A percentile compares a stretch with the other conserved stretches of the same genome.
Conservation (phyloP, 2,113 vertebrate species). For the Stegostoma tigrinum region DNA sequence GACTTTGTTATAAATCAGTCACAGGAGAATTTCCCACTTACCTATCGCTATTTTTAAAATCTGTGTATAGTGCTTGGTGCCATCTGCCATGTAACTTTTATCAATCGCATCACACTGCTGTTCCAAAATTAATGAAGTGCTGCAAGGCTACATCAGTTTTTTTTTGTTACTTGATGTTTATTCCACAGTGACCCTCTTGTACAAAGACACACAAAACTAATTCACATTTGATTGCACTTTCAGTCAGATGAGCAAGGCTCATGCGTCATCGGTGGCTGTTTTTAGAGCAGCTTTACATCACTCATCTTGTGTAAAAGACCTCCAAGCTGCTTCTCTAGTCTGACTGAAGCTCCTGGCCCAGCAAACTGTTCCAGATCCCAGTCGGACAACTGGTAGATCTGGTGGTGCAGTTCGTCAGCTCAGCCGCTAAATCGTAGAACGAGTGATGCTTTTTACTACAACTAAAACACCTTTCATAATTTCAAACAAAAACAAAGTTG, state of each 20-base stretch:
- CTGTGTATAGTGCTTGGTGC: not conserved
- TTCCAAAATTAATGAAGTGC: slow-evolving; percentile 10
- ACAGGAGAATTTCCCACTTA: not conserved
- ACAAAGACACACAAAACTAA: not conserved
- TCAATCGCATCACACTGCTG: not conserved
- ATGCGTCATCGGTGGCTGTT: not conserved
- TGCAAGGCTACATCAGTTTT: not conserved
- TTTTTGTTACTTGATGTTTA: slow-evolving; percentile 4
- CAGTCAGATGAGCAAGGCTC: not conserved
- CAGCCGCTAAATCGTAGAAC: not conserved
- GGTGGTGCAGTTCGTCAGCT: not conserved
- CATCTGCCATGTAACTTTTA: not conserved
- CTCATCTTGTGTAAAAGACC: not conserved
- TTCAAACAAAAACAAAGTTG: not conserved
- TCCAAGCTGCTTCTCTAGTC: not conserved
- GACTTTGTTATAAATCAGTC: not conserved
- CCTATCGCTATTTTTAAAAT: not conserved
- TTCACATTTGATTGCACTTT: not conserved
- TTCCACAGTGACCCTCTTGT: not conserved
- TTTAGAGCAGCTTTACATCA: not conserved
- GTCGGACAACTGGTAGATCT: not conserved
- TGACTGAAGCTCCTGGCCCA: not conserved
- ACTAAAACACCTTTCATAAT: not conserved
- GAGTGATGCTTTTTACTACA: not conserved
- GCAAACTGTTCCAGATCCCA: not conserved